Base-by-base conservation (phyloP, 2,113 vertebrate genomes). In the Atlantisia rogersi region DNA sequence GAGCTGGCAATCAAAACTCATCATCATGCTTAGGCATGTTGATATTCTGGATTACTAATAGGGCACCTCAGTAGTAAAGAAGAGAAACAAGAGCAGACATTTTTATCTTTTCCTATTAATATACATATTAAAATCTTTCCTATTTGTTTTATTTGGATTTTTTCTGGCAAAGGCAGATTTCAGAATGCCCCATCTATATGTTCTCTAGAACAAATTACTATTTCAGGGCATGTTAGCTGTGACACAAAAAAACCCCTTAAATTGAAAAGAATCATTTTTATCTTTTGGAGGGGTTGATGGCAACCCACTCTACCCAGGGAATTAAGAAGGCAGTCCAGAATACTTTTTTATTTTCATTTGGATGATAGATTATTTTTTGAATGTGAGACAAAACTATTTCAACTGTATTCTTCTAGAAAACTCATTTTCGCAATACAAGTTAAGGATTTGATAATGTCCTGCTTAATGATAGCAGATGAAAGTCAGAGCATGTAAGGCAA, bases 1-100 rank as follows among this genome's bases (percentile, higher is more conserved):
- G 83, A 96, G 76, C 73, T 96, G 90, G 94, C 88, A 93, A 71
- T 93, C 82, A 97, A 75, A 95, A 81, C 52, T 90, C 83, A 83
- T 88, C 78, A 82, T 96, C 92, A 4, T 95, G 94, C 83, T 88
- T 94, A 83, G 90, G 58, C 94, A 94, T 78, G 95, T 91, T 96
- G 83, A 83, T 93, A 82, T 53, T 88, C 64, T 90, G 76, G 80
- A 86, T 90, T 93, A 64, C 69, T 83, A 94, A 53, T 75, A 71
- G 48, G 81, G 65, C 52, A 85, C 81, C 74, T 95, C 55, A 62
- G 3, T 73, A 94, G 71, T 69, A 65, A 87, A 88, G 59, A 82
- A 81, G 10, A 17, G n/a, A 92, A 94, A 78, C 12, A 75, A 75
- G 32, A 82, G 42, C 77, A 89, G 78, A 85, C 7, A 46, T 86